Percentiles rank a stretch among this genome's conserved stretches.
These are phyloP conservation scores for Andrena minutula DNA, from an alignment of 2,888 invertebrate genomes.

Conservation along the genomic window DNA sequence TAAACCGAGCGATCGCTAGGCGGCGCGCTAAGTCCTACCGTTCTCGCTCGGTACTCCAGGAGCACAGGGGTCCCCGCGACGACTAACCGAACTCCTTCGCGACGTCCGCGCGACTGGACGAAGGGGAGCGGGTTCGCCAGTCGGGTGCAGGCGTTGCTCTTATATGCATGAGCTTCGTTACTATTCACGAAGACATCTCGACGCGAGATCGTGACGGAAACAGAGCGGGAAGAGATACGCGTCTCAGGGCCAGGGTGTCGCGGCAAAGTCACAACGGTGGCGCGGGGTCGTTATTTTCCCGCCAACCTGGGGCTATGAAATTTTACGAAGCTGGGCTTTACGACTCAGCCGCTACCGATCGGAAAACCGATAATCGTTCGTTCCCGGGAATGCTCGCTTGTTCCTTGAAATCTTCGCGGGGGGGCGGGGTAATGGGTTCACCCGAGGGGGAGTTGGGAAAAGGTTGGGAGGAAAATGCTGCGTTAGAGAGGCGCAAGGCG, in stretches of 20 bases:
- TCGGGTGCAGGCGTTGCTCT: conserved; percentile 20
- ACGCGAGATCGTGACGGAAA: conserved; percentile 6
- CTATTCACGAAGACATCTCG: conserved; percentile 44
- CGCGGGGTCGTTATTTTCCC: background rate
- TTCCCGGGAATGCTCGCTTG: background rate
- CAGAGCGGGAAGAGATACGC: background rate
- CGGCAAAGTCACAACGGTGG: background rate
- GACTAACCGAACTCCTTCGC: background rate
- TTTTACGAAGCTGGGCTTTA: background rate
- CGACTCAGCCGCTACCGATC: background rate
- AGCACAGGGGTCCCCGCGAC: conserved; percentile 4
- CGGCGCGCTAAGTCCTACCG: conserved; percentile 17
- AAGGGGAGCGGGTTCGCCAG: too few species aligned
- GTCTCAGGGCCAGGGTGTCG: background rate
- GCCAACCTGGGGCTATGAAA: background rate
- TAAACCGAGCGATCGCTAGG: conserved; percentile 27
- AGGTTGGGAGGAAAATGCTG: conserved; percentile 1
- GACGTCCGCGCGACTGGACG: background rate
- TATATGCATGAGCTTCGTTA: conserved; percentile 44
- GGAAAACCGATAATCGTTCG: conserved; percentile 11
- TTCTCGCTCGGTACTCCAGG: background rate
- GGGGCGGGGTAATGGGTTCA: background rate
- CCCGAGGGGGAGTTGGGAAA: background rate
- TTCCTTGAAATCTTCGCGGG: background rate
- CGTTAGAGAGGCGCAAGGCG: conserved; percentile 36